phyloP scores from a whole-genome alignment of 2,888 invertebrate genomes.

The Pyrochroa serraticornis region DNA sequence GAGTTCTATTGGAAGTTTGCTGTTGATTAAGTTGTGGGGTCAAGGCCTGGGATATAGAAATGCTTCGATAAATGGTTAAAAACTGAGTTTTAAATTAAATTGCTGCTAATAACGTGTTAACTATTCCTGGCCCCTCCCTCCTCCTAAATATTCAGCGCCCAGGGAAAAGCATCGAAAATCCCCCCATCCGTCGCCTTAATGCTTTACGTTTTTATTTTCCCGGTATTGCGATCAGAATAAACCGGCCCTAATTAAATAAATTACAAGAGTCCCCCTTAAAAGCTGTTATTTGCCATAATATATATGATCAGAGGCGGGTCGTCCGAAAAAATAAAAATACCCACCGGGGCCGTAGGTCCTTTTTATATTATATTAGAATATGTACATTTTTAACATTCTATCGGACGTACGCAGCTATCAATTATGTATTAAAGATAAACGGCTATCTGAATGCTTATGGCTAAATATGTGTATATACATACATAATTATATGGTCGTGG shows the following conservation, averaged over 20 bases:
- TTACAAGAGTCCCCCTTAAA: conserved; percentile 43
- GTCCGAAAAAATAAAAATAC: conserved; percentile 40
- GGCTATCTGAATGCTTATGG: conserved; percentile 59
- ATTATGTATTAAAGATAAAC: conserved; percentile 61
- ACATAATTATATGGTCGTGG: conserved; percentile 59
- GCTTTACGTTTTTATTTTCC: neutral
- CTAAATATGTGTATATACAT: conserved; percentile 60
- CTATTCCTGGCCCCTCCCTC: neutral
- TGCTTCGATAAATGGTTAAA: neutral
- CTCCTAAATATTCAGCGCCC: no score
- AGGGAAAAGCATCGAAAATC: no score
- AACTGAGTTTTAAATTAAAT: neutral
- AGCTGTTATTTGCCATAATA: conserved; percentile 48
- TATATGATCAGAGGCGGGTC: conserved; percentile 45
- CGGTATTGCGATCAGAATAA: neutral
- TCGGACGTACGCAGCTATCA: conserved; percentile 57
- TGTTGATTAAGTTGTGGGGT: neutral
- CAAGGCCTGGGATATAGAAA: neutral
- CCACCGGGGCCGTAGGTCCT: conserved; percentile 34
- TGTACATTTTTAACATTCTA: conserved; percentile 59
- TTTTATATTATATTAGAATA: conserved; percentile 51
- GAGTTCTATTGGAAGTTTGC: no score
- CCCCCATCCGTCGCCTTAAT: neutral
- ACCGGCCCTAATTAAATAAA: conserved; percentile 45
- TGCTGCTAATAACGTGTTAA: conserved; percentile 2